Percentiles rank a stretch among this genome's conserved stretches.
These are phyloP conservation scores for Desoria tigrina DNA, from an alignment of 2,888 invertebrate species.

Conservation along the genomic window DNA sequence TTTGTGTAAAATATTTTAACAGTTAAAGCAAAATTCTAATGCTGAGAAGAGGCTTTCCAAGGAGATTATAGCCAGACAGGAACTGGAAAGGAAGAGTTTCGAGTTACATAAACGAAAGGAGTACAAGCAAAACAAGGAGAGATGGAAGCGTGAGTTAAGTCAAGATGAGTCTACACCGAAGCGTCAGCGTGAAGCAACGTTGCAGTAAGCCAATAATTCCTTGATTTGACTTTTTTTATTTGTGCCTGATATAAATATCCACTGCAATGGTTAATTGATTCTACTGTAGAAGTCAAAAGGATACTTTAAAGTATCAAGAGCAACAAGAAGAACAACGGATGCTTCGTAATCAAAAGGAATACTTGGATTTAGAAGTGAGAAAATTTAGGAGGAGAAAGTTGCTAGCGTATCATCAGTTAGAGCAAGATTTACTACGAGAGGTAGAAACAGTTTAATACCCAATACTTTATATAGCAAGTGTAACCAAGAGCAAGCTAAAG, in stretches of 20 bases:
- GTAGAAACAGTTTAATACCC: constrained; percentile 61
- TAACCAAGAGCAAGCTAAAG: constrained; percentile 23
- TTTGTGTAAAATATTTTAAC: constrained; percentile 57
- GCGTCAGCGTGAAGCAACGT: constrained; percentile 82
- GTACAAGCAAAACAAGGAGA: constrained; percentile 89
- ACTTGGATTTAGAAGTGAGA: constrained; percentile 86
- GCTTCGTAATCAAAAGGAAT: constrained; percentile 83
- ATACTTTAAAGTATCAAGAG: constrained; percentile 85
- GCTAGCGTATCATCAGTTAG: constrained; percentile 80
- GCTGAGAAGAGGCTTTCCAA: constrained; percentile 91
- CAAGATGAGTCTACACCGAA: constrained; percentile 90
- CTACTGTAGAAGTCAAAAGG: constrained; percentile 74
- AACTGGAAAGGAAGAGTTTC: constrained; percentile 87
- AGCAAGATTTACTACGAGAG: constrained; percentile 87
- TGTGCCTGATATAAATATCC: constrained; percentile 10
- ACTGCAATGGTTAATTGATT: constrained; percentile 12
- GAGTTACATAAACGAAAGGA: constrained; percentile 92
- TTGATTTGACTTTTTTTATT: constrained; percentile 7
- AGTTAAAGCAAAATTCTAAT: constrained; percentile 80
- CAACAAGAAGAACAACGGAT: constrained; percentile 86
- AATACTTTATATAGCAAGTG: background rate
- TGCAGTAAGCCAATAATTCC: constrained; percentile 64
- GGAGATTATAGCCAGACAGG: constrained; percentile 85
- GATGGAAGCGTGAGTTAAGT: constrained; percentile 90
- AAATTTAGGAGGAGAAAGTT: constrained; percentile 89